Evolutionary conservation across 2,888 invertebrate genomes (phyloP).

Genomic region (Cyaniris semiargus): DNA sequence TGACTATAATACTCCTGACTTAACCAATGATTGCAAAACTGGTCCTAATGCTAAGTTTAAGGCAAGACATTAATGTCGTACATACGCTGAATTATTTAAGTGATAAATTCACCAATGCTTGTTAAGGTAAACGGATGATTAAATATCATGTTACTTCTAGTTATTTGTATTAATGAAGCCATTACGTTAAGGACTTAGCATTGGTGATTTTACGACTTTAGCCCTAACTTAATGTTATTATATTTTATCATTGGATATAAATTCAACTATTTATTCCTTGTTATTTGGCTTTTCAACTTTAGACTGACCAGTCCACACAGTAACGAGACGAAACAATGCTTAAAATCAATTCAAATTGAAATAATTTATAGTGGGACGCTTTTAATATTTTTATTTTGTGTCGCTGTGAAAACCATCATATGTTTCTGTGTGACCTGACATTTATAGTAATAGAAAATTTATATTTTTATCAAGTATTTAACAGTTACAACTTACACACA

Average conservation of each 20-base stretch:
- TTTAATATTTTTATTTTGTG: neutral
- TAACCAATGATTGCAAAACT: slow-evolving; percentile 6
- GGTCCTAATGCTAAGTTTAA: slow-evolving; percentile 1
- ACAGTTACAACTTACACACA: too few relatives aligned
- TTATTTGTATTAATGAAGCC: too few relatives aligned
- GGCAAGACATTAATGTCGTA: slow-evolving; percentile 24
- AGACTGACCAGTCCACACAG: neutral
- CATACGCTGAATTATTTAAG: neutral
- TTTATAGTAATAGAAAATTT: neutral
- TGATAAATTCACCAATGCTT: neutral
- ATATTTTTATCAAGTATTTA: too few relatives aligned
- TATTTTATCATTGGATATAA: neutral
- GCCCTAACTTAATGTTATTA: neutral
- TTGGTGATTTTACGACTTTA: neutral
- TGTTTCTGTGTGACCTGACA: too few relatives aligned
- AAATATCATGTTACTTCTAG: neutral
- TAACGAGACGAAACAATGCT: neutral
- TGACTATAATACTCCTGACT: neutral
- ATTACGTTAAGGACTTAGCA: neutral
- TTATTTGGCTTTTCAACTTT: neutral
- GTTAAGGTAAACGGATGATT: neutral
- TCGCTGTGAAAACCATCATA: neutral
- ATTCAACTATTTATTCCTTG: neutral
- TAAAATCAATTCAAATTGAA: neutral
- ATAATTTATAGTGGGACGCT: neutral